Conservation (phyloP, 2,888 invertebrate species). For the Geophilus truncorum region DNA sequence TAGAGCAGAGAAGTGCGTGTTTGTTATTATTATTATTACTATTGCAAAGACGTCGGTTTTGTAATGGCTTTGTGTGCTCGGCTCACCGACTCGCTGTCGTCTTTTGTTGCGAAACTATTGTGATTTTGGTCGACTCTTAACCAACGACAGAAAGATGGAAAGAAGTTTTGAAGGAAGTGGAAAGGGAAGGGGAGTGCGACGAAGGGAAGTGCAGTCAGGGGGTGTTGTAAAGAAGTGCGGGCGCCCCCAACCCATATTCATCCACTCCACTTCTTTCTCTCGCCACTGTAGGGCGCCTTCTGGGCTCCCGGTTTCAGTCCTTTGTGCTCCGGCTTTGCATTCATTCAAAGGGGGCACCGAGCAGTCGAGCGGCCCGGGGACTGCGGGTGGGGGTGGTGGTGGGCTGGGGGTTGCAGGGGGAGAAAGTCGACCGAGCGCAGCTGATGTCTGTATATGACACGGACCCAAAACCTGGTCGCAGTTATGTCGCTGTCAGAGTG, state of each 20-base stretch:
- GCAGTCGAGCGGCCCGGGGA: neutral
- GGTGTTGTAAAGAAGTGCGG: neutral
- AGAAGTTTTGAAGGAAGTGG: neutral
- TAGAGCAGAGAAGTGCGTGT: neutral
- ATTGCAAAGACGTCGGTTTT: neutral
- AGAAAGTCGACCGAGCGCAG: neutral
- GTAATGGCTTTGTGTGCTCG: neutral
- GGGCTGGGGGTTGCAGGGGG: neutral
- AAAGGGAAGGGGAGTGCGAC: neutral
- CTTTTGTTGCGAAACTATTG: neutral
- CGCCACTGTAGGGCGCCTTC: constrained; percentile 11
- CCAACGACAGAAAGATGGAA: constrained; percentile 4
- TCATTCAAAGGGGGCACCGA: neutral
- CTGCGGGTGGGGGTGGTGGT: neutral
- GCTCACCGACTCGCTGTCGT: neutral
- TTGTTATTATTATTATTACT: neutral
- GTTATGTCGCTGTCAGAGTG: neutral
- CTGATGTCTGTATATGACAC: neutral
- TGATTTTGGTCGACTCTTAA: constrained; percentile 16
- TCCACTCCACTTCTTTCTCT: constrained; percentile 1
- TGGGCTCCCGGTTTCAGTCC: neutral
- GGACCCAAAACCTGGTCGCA: neutral
- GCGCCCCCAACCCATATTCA: constrained; percentile 16
- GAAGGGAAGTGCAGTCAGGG: neutral
- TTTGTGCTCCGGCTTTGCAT: neutral